phyloP scores from a whole-genome alignment of 2,113 vertebrate species.

The Rhadina sibilatrix region DNA sequence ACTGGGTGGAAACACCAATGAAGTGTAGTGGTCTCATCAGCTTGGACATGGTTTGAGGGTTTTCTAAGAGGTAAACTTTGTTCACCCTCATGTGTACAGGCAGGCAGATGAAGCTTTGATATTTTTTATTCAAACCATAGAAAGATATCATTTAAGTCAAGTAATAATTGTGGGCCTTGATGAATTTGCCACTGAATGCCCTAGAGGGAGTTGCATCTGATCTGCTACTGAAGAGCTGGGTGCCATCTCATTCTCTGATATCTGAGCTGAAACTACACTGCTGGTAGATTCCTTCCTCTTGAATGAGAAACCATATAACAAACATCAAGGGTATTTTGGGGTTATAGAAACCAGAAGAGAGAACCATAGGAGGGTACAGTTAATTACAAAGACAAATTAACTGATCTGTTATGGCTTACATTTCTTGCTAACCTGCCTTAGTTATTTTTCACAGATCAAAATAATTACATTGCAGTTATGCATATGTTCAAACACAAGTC shows the following conservation, averaged over 20 bases:
- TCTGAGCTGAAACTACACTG: slow-evolving; percentile 60
- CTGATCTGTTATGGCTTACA: slow-evolving; percentile 54
- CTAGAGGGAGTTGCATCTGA: slow-evolving; percentile 14
- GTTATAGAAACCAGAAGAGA: slow-evolving; percentile 10
- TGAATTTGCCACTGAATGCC: slow-evolving; percentile 34
- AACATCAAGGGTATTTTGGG: slow-evolving; percentile 2
- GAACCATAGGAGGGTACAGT: slow-evolving; percentile 48
- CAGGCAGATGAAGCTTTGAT: slow-evolving; percentile 24
- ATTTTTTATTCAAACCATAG: slow-evolving; percentile 54
- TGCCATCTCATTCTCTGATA: slow-evolving; percentile 55
- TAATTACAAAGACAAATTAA: slow-evolving; percentile 71
- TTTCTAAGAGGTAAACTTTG: neutral
- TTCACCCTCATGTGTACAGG: neutral
- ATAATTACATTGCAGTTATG: slow-evolving; percentile 71
- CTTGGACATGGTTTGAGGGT: neutral
- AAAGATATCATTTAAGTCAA: slow-evolving; percentile 38
- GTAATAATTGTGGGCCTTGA: slow-evolving; percentile 49
- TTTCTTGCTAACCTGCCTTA: slow-evolving; percentile 59
- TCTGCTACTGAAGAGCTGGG: slow-evolving; percentile 51
- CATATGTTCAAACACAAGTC: slow-evolving; percentile 60
- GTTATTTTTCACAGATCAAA: slow-evolving; percentile 64
- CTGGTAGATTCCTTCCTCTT: slow-evolving; percentile 49
- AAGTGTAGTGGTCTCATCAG: neutral
- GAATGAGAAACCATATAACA: neutral
- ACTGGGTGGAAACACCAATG: rapidly evolving